phyloP scores from a whole-genome alignment of 2,888 invertebrate species.

The Scaptomyza cyrtandrae region DNA sequence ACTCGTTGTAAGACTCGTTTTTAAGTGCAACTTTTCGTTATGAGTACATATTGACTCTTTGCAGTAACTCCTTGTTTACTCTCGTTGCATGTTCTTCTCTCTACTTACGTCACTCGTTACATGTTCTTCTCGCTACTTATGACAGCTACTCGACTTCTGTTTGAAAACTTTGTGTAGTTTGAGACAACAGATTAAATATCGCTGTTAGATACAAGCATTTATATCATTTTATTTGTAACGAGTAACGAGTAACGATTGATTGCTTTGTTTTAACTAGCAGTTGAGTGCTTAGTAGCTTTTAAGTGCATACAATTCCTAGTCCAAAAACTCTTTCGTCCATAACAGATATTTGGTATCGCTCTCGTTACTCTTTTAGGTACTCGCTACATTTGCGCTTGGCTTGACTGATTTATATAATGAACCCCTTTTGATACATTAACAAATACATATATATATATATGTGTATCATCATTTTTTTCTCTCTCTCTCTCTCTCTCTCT shows the following conservation, averaged over 20 bases:
- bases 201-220: too few relatives aligned
- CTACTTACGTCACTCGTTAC: background rate
- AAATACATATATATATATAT: conserved; percentile 42
- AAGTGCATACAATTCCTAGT: conserved; percentile 10
- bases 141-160: too few relatives aligned
- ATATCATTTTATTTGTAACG: background rate
- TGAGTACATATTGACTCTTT: background rate
- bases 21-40: background rate
- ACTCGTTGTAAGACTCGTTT: too few relatives aligned
- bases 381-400: conserved; percentile 58
- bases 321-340: conserved; percentile 4
- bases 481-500: conserved; percentile 56
- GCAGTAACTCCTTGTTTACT: background rate
- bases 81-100: background rate
- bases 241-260: background rate
- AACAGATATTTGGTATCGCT: too few relatives aligned
- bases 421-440: background rate
- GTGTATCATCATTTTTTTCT: conserved; percentile 37
- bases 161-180: too few relatives aligned
- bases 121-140: background rate
- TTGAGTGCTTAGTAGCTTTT: background rate
- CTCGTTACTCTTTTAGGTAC: conserved; percentile 14
- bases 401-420: conserved; percentile 16
- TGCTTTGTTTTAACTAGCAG: background rate
- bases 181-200: too few relatives aligned